Base-by-base conservation (phyloP, 1,140 invertebrate genomes). In the Hermatobates lingyangjiaoensis region DNA sequence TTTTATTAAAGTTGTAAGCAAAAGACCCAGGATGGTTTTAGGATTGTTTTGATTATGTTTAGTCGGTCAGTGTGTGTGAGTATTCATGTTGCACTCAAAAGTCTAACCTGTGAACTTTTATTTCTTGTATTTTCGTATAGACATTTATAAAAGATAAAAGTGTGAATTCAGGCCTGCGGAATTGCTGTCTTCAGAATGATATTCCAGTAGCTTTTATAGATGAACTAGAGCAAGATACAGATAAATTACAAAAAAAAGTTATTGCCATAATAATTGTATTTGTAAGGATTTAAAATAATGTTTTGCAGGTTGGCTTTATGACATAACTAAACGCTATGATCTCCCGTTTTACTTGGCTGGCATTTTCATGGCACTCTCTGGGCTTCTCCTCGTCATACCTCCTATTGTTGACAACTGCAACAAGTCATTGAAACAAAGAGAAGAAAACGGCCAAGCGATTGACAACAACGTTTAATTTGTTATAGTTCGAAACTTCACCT, bases 281-380 rank as follows among this genome's bases (percentile, higher is more conserved):
- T 34, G 7, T 28, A 28, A 34, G 4, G 3, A 34, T 49, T 15
- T 51, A 10, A 4, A 15, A 3, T 27, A 45, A 46, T 45, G 46
- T 56, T 60, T 75, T 79, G 55, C 64, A 87, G 84, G 84, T 25
- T 85, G 77, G 76, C 66, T 88, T 4, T 83, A 77, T 63, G 84
- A 89, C 62, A 69, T 81, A 3, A 85, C 83, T 0, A 76, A 75
- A 27, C 75, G 72, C 5, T 90, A 89, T 66, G 74, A 86, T 60
- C 63, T 82, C n/a, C 83, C 88, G 0, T 93, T 92, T 68, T 88
- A 87, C 66, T 64, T 86, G 50, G 82, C 85, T 21, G 89, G 89
- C 3, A 70, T 84, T 39, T 88, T 88, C 66, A 86, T 92, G 51
- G 76, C 77, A 30, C 54, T 93, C 18, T 91, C 87, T 50, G 91